These are phyloP conservation scores for Trachelus iudaicus DNA, from an alignment of 2,888 invertebrate species.

Conservation along the genomic window DNA sequence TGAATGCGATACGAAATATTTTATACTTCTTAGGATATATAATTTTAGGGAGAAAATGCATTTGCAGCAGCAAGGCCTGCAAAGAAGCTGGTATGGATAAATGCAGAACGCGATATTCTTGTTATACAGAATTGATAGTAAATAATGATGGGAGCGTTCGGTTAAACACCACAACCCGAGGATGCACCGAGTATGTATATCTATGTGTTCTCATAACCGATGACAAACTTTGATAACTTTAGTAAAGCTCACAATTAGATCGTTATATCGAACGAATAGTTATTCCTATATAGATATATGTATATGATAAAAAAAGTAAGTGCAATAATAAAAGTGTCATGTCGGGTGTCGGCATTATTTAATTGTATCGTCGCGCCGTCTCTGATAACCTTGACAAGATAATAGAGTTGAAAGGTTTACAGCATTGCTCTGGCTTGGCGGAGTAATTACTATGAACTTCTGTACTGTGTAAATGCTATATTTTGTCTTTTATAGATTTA, in stretches of 20 bases:
- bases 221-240: neutral
- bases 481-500: neutral
- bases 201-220: neutral
- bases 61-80: constrained; percentile 53
- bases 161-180: constrained; percentile 42
- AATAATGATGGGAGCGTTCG: constrained; percentile 26
- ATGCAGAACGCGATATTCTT: constrained; percentile 49
- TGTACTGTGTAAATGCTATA: neutral
- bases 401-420: constrained; percentile 34
- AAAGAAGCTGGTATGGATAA: constrained; percentile 45
- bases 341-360: neutral
- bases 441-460: neutral
- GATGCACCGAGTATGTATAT: constrained; percentile 51
- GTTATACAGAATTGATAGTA: constrained; percentile 52
- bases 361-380: neutral
- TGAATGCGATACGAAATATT: neutral
- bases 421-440: neutral
- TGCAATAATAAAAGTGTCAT: neutral
- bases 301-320: neutral
- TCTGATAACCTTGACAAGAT: constrained; percentile 42
- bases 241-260: neutral
- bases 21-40: neutral
- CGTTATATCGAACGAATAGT: neutral
- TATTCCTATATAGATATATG: neutral
- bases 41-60: constrained; percentile 46